Conservation (phyloP, 2,888 invertebrate species). For the Eupithecia exiguata region DNA sequence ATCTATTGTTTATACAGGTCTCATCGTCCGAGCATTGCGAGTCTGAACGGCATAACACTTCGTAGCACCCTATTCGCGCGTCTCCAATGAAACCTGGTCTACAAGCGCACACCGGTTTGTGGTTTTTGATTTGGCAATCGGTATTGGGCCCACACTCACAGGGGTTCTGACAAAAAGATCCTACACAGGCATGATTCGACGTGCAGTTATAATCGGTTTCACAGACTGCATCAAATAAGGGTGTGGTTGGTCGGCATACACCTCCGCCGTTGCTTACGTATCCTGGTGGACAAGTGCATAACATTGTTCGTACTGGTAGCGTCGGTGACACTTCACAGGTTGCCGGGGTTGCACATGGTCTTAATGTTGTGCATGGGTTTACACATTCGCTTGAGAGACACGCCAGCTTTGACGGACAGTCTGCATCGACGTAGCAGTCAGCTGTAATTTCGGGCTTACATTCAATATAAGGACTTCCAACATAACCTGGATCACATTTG, state of each 20-base stretch:
- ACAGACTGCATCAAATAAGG: slow-evolving; percentile 86
- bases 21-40: slow-evolving; percentile 92
- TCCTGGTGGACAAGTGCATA: slow-evolving; percentile 94
- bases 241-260: slow-evolving; percentile 89
- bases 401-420: slow-evolving; percentile 91
- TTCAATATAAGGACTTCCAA: slow-evolving; percentile 92
- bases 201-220: slow-evolving; percentile 91
- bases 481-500: slow-evolving; percentile 89
- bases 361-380: slow-evolving; percentile 90
- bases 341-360: slow-evolving; percentile 91
- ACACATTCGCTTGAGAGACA: slow-evolving; percentile 92
- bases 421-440: slow-evolving; percentile 91
- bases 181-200: slow-evolving; percentile 90
- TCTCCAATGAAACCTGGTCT: slow-evolving; percentile 92
- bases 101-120: slow-evolving; percentile 95
- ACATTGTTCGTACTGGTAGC: slow-evolving; percentile 93
- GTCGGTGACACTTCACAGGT: slow-evolving; percentile 92
- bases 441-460: slow-evolving; percentile 89
- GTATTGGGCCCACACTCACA: slow-evolving; percentile 94
- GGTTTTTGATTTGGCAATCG: slow-evolving; percentile 92
- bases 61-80: slow-evolving; percentile 91
- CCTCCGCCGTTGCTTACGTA: slow-evolving; percentile 94
- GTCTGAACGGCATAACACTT: slow-evolving; percentile 88
- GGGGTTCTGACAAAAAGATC: slow-evolving; percentile 91
- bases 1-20: slow-evolving; percentile 92